Conservation (phyloP, 2,797 vertebrate genomes). For the Pterois miles region DNA sequence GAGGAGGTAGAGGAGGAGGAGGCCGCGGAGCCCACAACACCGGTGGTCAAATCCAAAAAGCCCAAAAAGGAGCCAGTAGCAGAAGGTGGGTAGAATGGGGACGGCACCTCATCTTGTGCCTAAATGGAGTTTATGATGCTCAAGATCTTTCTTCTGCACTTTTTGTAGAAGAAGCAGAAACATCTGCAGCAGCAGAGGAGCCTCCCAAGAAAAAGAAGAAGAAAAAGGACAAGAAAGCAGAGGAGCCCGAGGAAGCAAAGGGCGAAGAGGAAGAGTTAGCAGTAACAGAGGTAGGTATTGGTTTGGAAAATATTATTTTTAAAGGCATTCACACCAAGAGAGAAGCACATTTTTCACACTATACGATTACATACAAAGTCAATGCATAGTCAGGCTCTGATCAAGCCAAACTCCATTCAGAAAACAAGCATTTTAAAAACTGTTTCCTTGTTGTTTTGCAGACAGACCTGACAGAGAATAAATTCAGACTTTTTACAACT, state of each 20-base stretch:
- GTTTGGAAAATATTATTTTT: background rate
- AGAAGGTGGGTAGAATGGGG: conserved; percentile 73
- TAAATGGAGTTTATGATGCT: background rate
- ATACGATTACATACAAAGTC: too few relatives aligned
- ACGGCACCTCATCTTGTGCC: accelerated
- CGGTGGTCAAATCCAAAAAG: conserved; percentile 89
- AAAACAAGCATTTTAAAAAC: too few relatives aligned
- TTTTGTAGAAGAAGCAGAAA: conserved; percentile 52
- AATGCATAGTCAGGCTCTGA: too few relatives aligned
- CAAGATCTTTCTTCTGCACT: background rate
- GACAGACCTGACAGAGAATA: too few relatives aligned
- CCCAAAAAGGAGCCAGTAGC: conserved; percentile 80
- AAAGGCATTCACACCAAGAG: accelerated
- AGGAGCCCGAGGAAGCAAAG: conserved; percentile 35
- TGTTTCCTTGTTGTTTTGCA: too few relatives aligned
- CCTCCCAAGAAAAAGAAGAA: conserved; percentile 85
- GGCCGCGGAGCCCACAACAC: conserved; percentile 58
- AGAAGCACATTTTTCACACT: too few relatives aligned
- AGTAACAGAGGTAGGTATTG: conserved; percentile 54
- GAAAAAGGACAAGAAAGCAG: conserved; percentile 77
- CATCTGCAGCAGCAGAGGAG: conserved; percentile 59
- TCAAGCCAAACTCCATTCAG: too few relatives aligned
- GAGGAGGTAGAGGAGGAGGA: conserved; percentile 84
- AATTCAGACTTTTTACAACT: too few relatives aligned
- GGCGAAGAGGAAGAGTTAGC: conserved; percentile 52